phyloP scores from a whole-genome alignment of 2,113 vertebrate genomes.

The Falcunculus frontatus region DNA sequence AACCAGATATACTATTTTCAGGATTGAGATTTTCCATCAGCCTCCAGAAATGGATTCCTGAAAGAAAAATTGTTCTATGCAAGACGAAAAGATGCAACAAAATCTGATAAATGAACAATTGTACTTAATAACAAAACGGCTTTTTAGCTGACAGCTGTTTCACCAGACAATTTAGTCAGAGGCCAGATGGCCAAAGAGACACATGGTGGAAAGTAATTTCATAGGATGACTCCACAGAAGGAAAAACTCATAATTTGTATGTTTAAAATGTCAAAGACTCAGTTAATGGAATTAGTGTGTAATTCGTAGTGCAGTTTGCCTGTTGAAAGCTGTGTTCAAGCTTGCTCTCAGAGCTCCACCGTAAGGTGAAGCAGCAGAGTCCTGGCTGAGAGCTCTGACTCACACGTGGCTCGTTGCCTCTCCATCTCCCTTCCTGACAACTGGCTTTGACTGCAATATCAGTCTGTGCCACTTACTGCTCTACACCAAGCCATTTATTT shows the following conservation, averaged over 20 bases:
- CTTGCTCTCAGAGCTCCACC: neutral
- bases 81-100: neutral
- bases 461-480: neutral
- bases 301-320: neutral
- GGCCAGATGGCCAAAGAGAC: neutral
- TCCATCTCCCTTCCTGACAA: neutral
- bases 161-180: neutral
- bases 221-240: neutral
- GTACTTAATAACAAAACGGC: neutral
- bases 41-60: neutral
- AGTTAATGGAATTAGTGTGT: neutral
- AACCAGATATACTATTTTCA: neutral
- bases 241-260: neutral
- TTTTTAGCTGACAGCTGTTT: neutral
- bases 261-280: neutral
- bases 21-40: neutral
- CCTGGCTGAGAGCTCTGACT: neutral
- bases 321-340: neutral
- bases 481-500: neutral
- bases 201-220: neutral
- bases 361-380: neutral
- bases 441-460: accelerated
- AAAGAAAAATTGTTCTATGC: neutral
- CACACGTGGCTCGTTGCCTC: neutral
- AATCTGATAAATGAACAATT: neutral